phyloP scores from a whole-genome alignment of 2,113 vertebrate genomes.

The Syngnathus scovelli region DNA sequence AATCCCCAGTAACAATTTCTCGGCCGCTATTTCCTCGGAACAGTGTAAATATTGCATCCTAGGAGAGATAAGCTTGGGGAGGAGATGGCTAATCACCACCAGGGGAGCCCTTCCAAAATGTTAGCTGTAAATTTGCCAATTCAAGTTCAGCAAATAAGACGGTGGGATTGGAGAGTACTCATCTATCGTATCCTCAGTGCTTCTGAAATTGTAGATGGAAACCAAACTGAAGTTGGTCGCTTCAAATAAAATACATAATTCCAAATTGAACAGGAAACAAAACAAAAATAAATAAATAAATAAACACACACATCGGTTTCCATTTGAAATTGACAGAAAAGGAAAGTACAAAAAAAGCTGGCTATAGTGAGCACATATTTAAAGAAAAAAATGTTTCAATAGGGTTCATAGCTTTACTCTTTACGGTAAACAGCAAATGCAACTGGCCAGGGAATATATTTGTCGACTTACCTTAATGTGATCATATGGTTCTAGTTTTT shows the following conservation, averaged over 20 bases:
- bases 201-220: constrained; percentile 56
- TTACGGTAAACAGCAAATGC: constrained; percentile 69
- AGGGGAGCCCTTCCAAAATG: constrained; percentile 24
- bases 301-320: constrained; percentile 49
- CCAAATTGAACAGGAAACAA: constrained; percentile 62
- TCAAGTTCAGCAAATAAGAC: constrained; percentile 74
- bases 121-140: constrained; percentile 31
- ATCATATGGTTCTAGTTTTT: constrained; percentile 22
- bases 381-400: constrained; percentile 72
- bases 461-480: constrained; percentile 67
- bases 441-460: constrained; percentile 54
- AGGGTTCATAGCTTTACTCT: constrained; percentile 83
- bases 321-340: constrained; percentile 52
- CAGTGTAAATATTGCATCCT: constrained; percentile 34
- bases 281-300: constrained; percentile 32
- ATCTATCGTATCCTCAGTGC: constrained; percentile 69
- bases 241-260: constrained; percentile 56
- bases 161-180: constrained; percentile 77
- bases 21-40: constrained; percentile 41
- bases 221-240: constrained; percentile 61
- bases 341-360: constrained; percentile 47
- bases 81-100: constrained; percentile 36
- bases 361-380: constrained; percentile 48
- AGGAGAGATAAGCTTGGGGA: constrained; percentile 26
- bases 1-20: constrained; percentile 32